phyloP scores from a whole-genome alignment of 2,888 invertebrate species.

The Pristionchus mayeri region DNA sequence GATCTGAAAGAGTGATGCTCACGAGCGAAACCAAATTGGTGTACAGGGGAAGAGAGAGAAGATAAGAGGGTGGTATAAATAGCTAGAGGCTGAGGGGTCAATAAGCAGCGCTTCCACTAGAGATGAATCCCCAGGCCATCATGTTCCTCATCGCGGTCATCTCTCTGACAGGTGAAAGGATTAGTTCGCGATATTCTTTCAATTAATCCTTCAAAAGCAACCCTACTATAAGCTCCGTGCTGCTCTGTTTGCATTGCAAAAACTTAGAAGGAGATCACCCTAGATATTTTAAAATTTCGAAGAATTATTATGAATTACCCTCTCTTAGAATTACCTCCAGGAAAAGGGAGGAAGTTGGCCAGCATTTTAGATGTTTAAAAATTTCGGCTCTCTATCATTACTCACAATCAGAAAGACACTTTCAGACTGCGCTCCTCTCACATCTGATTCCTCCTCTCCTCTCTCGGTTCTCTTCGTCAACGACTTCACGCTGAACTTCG shows the following conservation, averaged over 20 bases:
- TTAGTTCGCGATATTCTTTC: not conserved
- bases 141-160: not conserved
- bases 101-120: not conserved
- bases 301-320: not conserved
- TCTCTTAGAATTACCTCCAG: too few relatives aligned
- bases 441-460: not conserved
- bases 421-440: not conserved
- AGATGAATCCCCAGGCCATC: not conserved
- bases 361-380: not conserved
- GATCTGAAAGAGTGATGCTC: not conserved
- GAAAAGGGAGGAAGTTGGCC: too few relatives aligned
- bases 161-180: not conserved
- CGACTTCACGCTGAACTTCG: slow-evolving; percentile 23
- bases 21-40: not conserved
- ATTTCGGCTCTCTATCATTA: not conserved
- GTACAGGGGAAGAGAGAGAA: not conserved
- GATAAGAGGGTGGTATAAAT: not conserved
- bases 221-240: too few relatives aligned
- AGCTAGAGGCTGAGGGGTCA: not conserved
- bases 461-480: slow-evolving; percentile 10
- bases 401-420: too few relatives aligned
- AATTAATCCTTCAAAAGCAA: not conserved
- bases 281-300: too few relatives aligned
- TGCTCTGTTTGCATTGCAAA: too few relatives aligned
- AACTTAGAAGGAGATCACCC: too few relatives aligned